Evolutionary conservation across 2,113 vertebrate genomes (phyloP).

Genomic region (Maccullochella peelii): DNA sequence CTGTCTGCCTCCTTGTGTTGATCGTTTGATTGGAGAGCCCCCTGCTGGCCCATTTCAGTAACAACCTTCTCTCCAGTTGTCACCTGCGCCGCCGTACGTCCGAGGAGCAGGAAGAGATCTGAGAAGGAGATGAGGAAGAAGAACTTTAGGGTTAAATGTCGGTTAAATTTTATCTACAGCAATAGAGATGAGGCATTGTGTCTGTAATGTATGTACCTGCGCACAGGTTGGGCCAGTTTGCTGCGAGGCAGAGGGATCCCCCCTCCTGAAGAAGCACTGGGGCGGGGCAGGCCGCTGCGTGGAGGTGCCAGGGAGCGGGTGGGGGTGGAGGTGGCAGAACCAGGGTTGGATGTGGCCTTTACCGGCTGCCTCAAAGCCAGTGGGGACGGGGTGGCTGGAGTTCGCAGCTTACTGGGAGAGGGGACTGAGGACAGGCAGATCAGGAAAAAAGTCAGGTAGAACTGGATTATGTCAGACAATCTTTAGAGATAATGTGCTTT

Average conservation of each 20-base stretch:
- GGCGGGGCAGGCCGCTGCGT: slow-evolving; percentile 94
- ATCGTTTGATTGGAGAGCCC: slow-evolving; percentile 77
- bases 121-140: neutral
- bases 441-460: slow-evolving; percentile 49
- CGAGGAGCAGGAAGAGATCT: slow-evolving; percentile 95
- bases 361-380: slow-evolving; percentile 94
- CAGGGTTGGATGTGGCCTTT: slow-evolving; percentile 91
- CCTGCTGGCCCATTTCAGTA: slow-evolving; percentile 87
- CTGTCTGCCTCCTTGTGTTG: slow-evolving; percentile 88
- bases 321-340: slow-evolving; percentile 87
- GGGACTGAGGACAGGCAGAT: slow-evolving; percentile 87
- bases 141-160: neutral
- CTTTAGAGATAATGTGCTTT: neutral
- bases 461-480: neutral
- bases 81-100: slow-evolving; percentile 86
- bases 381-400: slow-evolving; percentile 92
- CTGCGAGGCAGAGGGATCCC: slow-evolving; percentile 96
- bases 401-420: slow-evolving; percentile 94
- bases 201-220: slow-evolving; percentile 85
- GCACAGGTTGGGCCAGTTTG: slow-evolving; percentile 96
- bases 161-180: neutral
- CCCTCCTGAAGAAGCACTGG: slow-evolving; percentile 86
- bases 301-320: slow-evolving; percentile 89
- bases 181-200: neutral
- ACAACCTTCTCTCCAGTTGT: slow-evolving; percentile 98